phyloP scores from a whole-genome alignment of 2,797 vertebrate genomes.

The Botia kubotai region DNA sequence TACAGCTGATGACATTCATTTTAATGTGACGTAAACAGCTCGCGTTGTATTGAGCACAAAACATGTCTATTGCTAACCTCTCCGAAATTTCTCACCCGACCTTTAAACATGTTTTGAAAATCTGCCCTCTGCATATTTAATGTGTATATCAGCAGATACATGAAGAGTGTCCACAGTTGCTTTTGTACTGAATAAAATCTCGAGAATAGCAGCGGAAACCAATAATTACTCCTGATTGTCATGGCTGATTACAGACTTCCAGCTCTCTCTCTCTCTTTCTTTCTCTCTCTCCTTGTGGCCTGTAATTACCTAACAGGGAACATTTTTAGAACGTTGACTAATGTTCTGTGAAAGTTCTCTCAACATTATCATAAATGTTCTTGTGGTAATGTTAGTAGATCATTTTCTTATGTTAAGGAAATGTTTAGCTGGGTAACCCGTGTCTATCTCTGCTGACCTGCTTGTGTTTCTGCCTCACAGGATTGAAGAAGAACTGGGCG shows the following conservation, averaged over 20 bases:
- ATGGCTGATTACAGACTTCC: slow-evolving; percentile 24
- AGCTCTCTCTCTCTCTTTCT: background rate
- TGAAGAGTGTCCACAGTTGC: slow-evolving; percentile 1
- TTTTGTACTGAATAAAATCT: slow-evolving; percentile 1
- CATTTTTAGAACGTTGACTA: too few species aligned
- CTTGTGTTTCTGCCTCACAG: slow-evolving; percentile 68
- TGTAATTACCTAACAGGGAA: background rate
- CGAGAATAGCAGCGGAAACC: slow-evolving; percentile 1
- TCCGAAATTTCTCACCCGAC: too few species aligned
- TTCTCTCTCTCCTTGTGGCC: slow-evolving; percentile 6
- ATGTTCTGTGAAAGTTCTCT: too few species aligned
- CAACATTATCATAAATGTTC: too few species aligned
- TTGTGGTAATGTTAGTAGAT: too few species aligned
- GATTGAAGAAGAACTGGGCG: slow-evolving; percentile 94
- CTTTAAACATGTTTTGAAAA: background rate
- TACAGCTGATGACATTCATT: too few species aligned
- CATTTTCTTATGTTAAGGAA: too few species aligned
- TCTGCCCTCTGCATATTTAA: background rate
- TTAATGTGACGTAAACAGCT: too few species aligned
- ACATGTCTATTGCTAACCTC: too few species aligned
- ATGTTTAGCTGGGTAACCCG: background rate
- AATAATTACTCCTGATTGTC: slow-evolving; percentile 33
- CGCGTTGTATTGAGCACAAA: too few species aligned
- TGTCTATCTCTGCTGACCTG: slow-evolving; percentile 15
- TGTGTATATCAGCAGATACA: background rate